Evolutionary conservation across 1,140 invertebrate genomes (phyloP).

Genomic region (Cherax destructor): DNA sequence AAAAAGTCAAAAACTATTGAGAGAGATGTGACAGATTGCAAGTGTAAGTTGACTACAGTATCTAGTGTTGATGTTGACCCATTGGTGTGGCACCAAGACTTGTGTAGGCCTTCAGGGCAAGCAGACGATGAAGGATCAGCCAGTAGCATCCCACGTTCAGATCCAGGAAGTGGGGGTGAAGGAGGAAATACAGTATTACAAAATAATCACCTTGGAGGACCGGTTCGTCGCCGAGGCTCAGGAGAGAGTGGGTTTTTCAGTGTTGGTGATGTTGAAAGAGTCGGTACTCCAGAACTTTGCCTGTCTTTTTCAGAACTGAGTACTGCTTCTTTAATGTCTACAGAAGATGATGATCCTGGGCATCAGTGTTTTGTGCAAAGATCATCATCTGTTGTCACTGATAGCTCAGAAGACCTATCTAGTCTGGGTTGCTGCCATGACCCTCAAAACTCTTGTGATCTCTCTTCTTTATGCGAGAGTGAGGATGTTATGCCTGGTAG

Average conservation of each 20-base stretch:
- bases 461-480: slow-evolving; percentile 74
- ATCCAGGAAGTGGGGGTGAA: slow-evolving; percentile 41
- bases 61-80: slow-evolving; percentile 24
- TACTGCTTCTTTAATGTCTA: slow-evolving; percentile 77
- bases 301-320: slow-evolving; percentile 72
- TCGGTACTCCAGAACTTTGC: slow-evolving; percentile 74
- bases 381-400: slow-evolving; percentile 89
- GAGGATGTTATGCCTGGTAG: slow-evolving; percentile 72
- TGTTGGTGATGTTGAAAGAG: slow-evolving; percentile 85
- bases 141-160: slow-evolving; percentile 45
- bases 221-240: slow-evolving; percentile 80
- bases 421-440: slow-evolving; percentile 79
- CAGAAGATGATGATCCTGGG: slow-evolving; percentile 77
- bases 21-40: slow-evolving; percentile 40
- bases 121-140: slow-evolving; percentile 10
- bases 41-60: slow-evolving; percentile 34
- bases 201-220: slow-evolving; percentile 77
- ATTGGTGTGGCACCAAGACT: slow-evolving; percentile 44
- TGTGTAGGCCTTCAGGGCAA: neutral
- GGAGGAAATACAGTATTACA: slow-evolving; percentile 63
- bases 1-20: slow-evolving; percentile 34
- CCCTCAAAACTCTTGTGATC: slow-evolving; percentile 59
- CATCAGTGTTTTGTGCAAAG: slow-evolving; percentile 79
- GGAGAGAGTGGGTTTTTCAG: slow-evolving; percentile 93
- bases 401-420: slow-evolving; percentile 89